These are phyloP conservation scores for Sisor rabdophorus DNA, from an alignment of 2,113 vertebrate genomes.

Conservation along the genomic window DNA sequence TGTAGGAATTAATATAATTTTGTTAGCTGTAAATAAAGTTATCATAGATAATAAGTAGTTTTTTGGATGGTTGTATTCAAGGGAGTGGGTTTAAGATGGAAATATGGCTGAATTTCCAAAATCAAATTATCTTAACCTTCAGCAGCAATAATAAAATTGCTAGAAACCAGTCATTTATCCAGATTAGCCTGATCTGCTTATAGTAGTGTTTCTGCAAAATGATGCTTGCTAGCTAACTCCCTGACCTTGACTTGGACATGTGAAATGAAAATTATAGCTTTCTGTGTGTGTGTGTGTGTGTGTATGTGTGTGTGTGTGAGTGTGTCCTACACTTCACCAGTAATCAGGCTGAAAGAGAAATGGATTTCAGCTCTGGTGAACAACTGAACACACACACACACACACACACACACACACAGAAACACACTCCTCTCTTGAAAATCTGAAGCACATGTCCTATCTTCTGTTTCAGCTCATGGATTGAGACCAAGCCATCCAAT, in stretches of 20 bases:
- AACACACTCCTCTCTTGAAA: too few species aligned
- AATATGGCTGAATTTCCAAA: not conserved
- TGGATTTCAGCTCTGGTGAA: conserved; percentile 24
- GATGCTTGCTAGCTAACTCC: not conserved
- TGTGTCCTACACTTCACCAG: not conserved
- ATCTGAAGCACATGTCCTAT: conserved; percentile 18
- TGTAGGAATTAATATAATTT: not conserved
- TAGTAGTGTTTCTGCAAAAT: not conserved
- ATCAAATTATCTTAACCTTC: not conserved
- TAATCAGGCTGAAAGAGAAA: conserved; percentile 7
- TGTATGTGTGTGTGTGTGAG: conserved; percentile 14
- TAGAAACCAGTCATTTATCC: not conserved
- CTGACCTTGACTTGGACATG: not conserved
- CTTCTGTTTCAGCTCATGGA: conserved; percentile 29
- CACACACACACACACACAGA: not conserved
- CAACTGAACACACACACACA: not conserved
- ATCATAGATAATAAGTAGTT: not conserved
- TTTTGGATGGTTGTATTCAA: not conserved
- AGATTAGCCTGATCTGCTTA: not conserved
- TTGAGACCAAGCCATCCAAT: conserved; percentile 27
- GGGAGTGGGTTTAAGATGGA: not conserved
- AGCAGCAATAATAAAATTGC: not conserved
- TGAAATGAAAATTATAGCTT: not conserved
- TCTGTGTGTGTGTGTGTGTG: conserved; percentile 23
- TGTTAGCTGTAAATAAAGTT: not conserved